phyloP scores from a whole-genome alignment of 2,888 invertebrate genomes.

The Emmelina monodactyla region DNA sequence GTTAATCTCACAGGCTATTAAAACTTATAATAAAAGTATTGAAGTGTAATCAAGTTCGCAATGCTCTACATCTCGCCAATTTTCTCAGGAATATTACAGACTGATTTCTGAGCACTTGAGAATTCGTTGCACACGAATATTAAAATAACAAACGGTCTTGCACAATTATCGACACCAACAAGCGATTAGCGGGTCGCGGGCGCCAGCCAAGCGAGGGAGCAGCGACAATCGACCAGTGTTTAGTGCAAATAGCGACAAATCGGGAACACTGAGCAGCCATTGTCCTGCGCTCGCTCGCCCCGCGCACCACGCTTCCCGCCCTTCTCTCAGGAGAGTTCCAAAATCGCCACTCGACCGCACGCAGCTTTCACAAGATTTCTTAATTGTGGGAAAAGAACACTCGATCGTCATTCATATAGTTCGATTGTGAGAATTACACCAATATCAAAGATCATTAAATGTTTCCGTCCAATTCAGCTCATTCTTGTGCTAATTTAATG shows the following conservation, averaged over 20 bases:
- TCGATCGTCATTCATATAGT: constrained; percentile 38
- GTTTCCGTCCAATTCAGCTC: constrained; percentile 29
- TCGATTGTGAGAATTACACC: constrained; percentile 41
- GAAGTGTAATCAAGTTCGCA: too few relatives aligned
- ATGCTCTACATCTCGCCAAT: constrained; percentile 8
- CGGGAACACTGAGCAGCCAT: constrained; percentile 29
- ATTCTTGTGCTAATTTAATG: constrained; percentile 29
- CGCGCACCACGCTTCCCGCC: too few relatives aligned
- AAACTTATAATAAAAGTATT: too few relatives aligned
- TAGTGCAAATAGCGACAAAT: constrained; percentile 56
- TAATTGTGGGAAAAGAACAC: constrained; percentile 55
- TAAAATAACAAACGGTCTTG: too few relatives aligned
- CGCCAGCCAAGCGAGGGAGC: constrained; percentile 33
- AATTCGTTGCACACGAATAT: constrained; percentile 34
- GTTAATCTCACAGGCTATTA: too few relatives aligned
- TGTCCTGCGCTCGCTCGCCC: constrained; percentile 38
- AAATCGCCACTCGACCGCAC: constrained; percentile 42
- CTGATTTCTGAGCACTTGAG: constrained; percentile 26
- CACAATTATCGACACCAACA: constrained; percentile 17
- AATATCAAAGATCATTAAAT: not conserved
- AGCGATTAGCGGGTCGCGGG: constrained; percentile 24
- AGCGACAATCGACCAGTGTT: constrained; percentile 43
- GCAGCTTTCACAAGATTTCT: constrained; percentile 24
- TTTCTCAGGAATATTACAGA: constrained; percentile 38
- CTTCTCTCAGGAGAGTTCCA: too few relatives aligned